Conservation (phyloP, 2,888 invertebrate species). For the Caenorhabditis uteleia region DNA sequence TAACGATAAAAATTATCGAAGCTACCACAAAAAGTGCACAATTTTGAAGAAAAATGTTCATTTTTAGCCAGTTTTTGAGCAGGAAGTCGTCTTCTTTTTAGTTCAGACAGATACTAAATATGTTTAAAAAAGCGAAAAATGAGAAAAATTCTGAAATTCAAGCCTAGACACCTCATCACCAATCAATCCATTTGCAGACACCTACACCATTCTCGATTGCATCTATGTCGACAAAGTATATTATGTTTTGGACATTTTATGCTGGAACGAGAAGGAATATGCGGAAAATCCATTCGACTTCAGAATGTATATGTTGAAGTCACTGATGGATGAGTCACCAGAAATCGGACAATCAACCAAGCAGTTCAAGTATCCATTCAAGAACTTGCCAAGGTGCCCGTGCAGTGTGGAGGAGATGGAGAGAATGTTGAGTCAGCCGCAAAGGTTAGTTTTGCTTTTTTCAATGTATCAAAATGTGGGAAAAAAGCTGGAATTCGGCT, state of each 20-base stretch:
- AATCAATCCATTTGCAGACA: too few species aligned
- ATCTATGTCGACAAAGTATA: slow-evolving; percentile 76
- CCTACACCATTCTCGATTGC: slow-evolving; percentile 82
- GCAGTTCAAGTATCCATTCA: slow-evolving; percentile 71
- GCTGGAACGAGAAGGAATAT: slow-evolving; percentile 74
- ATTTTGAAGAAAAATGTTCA: too few species aligned
- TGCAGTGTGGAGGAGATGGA: slow-evolving; percentile 65
- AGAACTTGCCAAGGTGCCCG: slow-evolving; percentile 71
- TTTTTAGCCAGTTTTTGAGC: too few species aligned
- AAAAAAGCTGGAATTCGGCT: too few species aligned
- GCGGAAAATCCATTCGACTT: slow-evolving; percentile 76
- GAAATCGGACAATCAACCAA: slow-evolving; percentile 8
- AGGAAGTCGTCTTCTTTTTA: too few species aligned
- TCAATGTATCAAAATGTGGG: too few species aligned
- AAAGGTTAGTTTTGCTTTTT: slow-evolving; percentile 16
- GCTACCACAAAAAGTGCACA: too few species aligned
- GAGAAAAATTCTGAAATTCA: neutral
- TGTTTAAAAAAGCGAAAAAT: too few species aligned
- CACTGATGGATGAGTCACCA: slow-evolving; percentile 77
- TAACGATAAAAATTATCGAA: too few species aligned
- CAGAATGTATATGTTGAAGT: slow-evolving; percentile 83
- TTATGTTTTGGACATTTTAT: slow-evolving; percentile 83
- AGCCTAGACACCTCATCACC: too few species aligned
- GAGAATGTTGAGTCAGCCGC: slow-evolving; percentile 37
- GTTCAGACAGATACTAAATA: too few species aligned